Conservation (phyloP, 2,113 vertebrate genomes). For the Hemibagrus wyckioides region DNA sequence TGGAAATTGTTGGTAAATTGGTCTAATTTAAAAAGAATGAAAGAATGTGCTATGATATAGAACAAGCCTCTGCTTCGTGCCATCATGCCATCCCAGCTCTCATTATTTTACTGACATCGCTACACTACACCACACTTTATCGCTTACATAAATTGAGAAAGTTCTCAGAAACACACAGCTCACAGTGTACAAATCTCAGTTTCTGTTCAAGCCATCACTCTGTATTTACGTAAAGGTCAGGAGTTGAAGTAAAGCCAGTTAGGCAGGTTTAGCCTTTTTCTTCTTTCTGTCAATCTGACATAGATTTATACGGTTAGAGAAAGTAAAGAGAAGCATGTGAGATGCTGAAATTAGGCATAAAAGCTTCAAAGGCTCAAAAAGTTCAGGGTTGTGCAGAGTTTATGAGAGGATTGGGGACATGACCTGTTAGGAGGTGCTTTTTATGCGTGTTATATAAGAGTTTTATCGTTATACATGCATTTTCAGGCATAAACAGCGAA, state of each 20-base stretch:
- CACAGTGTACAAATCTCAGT: neutral
- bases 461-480: neutral
- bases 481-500: neutral
- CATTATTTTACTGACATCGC: too few relatives aligned
- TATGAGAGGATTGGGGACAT: neutral
- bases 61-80: too few relatives aligned
- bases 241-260: neutral
- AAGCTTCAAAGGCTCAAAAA: neutral
- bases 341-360: neutral
- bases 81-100: too few relatives aligned
- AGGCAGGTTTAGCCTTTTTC: neutral
- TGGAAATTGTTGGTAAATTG: too few relatives aligned
- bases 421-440: neutral
- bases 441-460: neutral
- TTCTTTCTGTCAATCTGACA: slow-evolving; percentile 12
- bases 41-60: too few relatives aligned
- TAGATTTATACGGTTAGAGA: neutral
- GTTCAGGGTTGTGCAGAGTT: neutral
- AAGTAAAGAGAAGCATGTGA: neutral
- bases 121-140: too few relatives aligned
- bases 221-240: slow-evolving; percentile 10
- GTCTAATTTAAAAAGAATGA: too few relatives aligned
- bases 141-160: neutral
- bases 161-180: neutral
- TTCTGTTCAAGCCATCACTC: neutral